These are phyloP conservation scores for Yponomeuta sedellus DNA, from an alignment of 2,888 invertebrate species.

Conservation along the genomic window DNA sequence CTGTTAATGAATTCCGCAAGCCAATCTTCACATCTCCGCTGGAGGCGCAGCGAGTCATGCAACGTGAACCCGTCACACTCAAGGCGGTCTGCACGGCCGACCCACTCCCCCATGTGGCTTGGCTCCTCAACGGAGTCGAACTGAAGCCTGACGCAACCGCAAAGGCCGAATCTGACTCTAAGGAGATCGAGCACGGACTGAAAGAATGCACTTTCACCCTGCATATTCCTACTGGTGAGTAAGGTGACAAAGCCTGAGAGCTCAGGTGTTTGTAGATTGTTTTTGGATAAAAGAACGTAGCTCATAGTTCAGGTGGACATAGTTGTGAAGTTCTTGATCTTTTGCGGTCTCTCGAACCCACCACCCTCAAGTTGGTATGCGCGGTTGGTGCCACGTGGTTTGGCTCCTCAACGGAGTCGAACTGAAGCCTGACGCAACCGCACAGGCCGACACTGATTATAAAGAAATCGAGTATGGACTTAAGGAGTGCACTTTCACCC, in stretches of 20 bases:
- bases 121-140: constrained; percentile 86
- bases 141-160: constrained; percentile 80
- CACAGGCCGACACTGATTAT: constrained; percentile 78
- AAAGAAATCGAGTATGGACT: constrained; percentile 84
- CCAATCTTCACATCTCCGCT: constrained; percentile 84
- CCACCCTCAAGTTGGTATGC: constrained; percentile 82
- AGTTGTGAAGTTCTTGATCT: too few species aligned
- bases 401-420: constrained; percentile 88
- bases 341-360: constrained; percentile 42
- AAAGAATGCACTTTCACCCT: constrained; percentile 89
- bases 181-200: constrained; percentile 83
- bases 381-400: constrained; percentile 92
- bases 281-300: too few species aligned
- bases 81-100: constrained; percentile 89
- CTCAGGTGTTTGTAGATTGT: too few species aligned
- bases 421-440: constrained; percentile 79
- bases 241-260: too few species aligned
- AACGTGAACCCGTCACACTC: constrained; percentile 80
- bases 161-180: constrained; percentile 78
- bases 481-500: constrained; percentile 86
- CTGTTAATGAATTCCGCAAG: constrained; percentile 85
- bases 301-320: too few species aligned
- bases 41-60: constrained; percentile 81
- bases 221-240: constrained; percentile 82
- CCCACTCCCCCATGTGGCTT: constrained; percentile 91